phyloP scores from a whole-genome alignment of 2,113 vertebrate genomes.

The Myiopsitta monachus region DNA sequence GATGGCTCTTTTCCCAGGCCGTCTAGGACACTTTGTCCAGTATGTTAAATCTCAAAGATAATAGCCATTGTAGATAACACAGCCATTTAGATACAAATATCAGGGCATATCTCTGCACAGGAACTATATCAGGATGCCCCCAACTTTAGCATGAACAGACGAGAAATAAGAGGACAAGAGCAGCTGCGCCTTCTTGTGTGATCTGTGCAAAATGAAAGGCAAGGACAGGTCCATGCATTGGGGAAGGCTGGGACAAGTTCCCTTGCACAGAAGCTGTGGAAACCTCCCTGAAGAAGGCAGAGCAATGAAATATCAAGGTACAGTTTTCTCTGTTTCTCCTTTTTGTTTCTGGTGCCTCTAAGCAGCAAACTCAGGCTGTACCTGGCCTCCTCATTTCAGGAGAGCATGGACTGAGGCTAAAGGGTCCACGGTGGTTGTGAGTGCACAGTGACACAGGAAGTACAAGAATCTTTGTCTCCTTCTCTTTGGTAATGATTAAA shows the following conservation, averaged over 20 bases:
- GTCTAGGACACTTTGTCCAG: constrained; percentile 24
- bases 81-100: neutral
- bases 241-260: neutral
- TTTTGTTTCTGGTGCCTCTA: neutral
- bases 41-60: constrained; percentile 6
- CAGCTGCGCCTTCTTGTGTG: neutral
- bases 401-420: neutral
- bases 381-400: neutral
- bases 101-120: neutral
- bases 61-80: neutral
- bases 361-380: neutral
- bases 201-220: neutral
- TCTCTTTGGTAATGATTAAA: neutral
- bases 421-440: neutral
- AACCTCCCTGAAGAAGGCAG: neutral
- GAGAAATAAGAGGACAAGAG: constrained; percentile 5
- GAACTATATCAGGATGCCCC: neutral
- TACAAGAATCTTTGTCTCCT: neutral
- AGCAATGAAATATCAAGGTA: neutral
- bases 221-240: neutral
- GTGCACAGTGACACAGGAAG: fast-evolving
- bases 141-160: neutral
- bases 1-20: constrained; percentile 24
- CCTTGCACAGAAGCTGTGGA: neutral
- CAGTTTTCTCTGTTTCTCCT: neutral